Conservation (phyloP, 30 jellyfish, hydroid and myxozoan genomes). For the Hydractinia echinata region DNA sequence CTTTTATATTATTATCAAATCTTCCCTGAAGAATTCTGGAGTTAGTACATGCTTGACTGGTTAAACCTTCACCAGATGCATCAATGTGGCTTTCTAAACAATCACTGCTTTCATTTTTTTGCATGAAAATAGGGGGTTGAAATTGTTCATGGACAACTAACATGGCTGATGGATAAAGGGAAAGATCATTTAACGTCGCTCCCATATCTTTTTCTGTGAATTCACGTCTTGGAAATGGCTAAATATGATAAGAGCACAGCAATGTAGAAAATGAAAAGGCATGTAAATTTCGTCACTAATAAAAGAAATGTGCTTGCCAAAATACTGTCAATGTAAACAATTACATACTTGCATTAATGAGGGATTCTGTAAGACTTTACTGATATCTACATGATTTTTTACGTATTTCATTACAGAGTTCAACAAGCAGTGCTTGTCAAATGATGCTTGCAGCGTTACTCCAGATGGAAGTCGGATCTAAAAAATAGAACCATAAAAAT, state of each 20-base stretch:
- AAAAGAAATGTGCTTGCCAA: neutral
- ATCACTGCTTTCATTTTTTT: too few relatives aligned
- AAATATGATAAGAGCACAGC: neutral
- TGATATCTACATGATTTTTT: neutral
- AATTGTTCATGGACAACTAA: neutral
- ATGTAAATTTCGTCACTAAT: too few relatives aligned
- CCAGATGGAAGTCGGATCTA: constrained; percentile 7
- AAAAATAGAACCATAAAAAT: neutral
- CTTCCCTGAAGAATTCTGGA: too few relatives aligned
- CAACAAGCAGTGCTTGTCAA: neutral
- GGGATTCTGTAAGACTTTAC: neutral
- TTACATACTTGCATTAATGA: constrained; percentile 2
- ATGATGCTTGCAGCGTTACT: neutral
- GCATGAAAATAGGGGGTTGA: too few relatives aligned
- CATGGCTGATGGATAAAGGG: neutral
- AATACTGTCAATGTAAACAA: neutral
- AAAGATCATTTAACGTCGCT: neutral
- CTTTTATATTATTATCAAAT: too few relatives aligned
- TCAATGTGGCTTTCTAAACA: too few relatives aligned
- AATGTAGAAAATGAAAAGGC: too few relatives aligned
- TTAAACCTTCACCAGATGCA: too few relatives aligned
- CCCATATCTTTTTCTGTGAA: neutral
- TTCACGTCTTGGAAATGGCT: constrained; percentile 11
- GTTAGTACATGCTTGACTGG: too few relatives aligned
- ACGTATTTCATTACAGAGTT: neutral